phyloP scores from a whole-genome alignment of 1,140 invertebrate genomes.

The Musca vetustissima region DNA sequence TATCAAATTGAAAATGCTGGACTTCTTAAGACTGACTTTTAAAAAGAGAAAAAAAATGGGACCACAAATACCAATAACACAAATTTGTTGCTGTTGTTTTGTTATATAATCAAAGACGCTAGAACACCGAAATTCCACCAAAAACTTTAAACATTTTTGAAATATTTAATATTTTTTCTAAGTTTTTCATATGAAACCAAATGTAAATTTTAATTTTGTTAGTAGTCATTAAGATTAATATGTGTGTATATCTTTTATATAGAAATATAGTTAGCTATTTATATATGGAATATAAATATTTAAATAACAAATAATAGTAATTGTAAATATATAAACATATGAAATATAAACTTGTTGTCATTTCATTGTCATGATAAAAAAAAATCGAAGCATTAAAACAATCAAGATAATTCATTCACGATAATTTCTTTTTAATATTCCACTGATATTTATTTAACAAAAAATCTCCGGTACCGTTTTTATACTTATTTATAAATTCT shows the following conservation, averaged over 20 bases:
- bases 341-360: background rate
- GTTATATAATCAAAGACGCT: constrained; percentile 12
- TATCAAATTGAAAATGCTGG: constrained; percentile 80
- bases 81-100: background rate
- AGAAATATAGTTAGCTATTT: constrained; percentile 1
- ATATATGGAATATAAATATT: background rate
- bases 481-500: no score
- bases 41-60: constrained; percentile 21
- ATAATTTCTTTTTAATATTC: no score
- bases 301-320: no score
- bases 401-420: no score
- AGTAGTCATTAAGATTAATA: background rate
- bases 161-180: no score
- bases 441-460: no score
- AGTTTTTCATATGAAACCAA: no score
- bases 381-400: no score
- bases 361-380: no score
- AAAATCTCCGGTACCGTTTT: no score
- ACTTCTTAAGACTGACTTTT: constrained; percentile 76
- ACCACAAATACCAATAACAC: background rate
- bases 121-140: constrained; percentile 16
- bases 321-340: background rate
- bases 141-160: background rate
- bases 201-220: no score
- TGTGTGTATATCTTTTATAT: constrained; percentile 5